Evolutionary conservation across 2,888 invertebrate genomes (phyloP).

Genomic region (Acanthosoma haemorrhoidale): DNA sequence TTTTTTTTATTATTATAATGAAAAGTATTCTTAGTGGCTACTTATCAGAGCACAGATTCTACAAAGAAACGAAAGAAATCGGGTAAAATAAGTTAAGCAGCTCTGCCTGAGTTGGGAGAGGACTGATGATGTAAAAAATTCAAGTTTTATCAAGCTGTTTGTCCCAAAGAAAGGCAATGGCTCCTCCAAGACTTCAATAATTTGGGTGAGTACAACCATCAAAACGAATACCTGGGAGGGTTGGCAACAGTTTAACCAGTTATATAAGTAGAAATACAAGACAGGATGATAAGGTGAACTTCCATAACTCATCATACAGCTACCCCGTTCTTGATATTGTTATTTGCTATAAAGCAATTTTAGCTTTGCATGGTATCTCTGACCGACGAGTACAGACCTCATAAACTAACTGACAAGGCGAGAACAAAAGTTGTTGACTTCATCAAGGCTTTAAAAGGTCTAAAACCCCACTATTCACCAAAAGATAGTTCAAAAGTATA

Average conservation of each 20-base stretch:
- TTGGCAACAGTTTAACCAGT: neutral
- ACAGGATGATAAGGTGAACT: neutral
- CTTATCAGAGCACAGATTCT: no score
- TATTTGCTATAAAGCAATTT: constrained; percentile 31
- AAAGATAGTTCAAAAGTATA: no score
- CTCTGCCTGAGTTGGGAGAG: no score
- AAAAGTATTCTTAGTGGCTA: no score
- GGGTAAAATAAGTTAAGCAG: no score
- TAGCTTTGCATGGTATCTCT: constrained; percentile 29
- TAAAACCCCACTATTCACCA: constrained; percentile 29
- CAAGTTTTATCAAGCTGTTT: neutral
- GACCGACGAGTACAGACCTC: constrained; percentile 16
- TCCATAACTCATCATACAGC: neutral
- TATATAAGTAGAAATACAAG: neutral
- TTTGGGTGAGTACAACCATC: neutral
- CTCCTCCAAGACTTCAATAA: neutral
- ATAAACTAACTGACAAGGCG: constrained; percentile 17
- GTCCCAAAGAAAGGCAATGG: neutral
- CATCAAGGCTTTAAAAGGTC: constrained; percentile 20
- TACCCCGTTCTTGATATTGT: neutral
- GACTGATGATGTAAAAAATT: no score
- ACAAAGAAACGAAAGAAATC: neutral
- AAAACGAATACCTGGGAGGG: neutral
- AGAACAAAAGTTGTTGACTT: constrained; percentile 23
- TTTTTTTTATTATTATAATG: no score